Base-by-base conservation (phyloP, 2,797 vertebrate species). In the Sebastes kiyomatsui region DNA sequence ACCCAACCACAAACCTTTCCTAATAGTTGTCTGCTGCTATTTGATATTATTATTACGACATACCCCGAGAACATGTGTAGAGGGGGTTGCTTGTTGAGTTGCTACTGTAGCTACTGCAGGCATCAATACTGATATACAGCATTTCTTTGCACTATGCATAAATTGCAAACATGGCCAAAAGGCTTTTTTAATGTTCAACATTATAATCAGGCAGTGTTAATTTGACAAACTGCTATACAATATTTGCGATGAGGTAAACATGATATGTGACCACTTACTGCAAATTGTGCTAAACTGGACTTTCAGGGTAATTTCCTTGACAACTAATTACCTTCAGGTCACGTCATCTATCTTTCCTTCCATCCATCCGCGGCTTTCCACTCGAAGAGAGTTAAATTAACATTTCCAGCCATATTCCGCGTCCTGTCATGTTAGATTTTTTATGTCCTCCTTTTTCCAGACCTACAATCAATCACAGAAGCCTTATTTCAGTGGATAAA, bases 401-500 rank as follows among this genome's bases (percentile, higher is more conserved):
- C 73, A 82, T 87, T 84, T 89, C 23, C 64, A 73, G 72, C 74
- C 35, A 9, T 67, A 59, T 84, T 76, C 64, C 8, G 0, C 58
- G 49, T 83, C 66, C 69, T 81, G 86, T 87, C 86, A 87, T 73
- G 81, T 87, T 80, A 58, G 42, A 79, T 64, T 79, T 77, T 83
- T 81, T 72, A 76, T 73, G 64, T 82, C 30, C 82, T 87, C 52
- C 65, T 78, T 77, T 49, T 81, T 77, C 55, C 56, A 58, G 69
- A 82, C 68, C 55, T 67, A 66, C 69, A 87, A 72, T 86, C 85
- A 87, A 87, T 89, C 85, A 83, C 33, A 46, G 66, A 27, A 66
- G 70, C 55, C 75, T 82, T 67, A 55, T 77, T 89, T 81, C 78
- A 69, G 38, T 46, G 77, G 69, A 85, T 87, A 72, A 84, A 88